phyloP scores from a whole-genome alignment of 2,113 vertebrate genomes.

The Pipra filicauda region DNA sequence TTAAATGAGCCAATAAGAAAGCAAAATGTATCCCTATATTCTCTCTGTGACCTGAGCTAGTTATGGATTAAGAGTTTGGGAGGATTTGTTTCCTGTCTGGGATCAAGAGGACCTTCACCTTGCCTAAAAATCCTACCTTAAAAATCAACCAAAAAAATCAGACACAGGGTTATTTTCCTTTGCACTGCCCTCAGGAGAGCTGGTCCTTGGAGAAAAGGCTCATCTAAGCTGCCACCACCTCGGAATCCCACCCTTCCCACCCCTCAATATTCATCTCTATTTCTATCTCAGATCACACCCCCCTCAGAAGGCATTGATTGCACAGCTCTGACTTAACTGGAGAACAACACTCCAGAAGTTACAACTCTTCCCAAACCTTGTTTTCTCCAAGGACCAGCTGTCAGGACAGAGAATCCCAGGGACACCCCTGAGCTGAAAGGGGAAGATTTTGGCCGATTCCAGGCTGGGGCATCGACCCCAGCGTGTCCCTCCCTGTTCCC shows the following conservation, averaged over 20 bases:
- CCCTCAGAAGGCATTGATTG: background rate
- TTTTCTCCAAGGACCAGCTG: background rate
- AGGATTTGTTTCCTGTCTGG: background rate
- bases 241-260: background rate
- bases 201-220: background rate
- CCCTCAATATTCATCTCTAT: background rate
- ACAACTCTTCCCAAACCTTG: background rate
- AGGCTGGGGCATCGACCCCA: background rate
- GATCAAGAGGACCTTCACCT: background rate
- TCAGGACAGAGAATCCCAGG: background rate
- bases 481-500: background rate
- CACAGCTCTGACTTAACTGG: background rate
- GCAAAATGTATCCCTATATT: background rate
- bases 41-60: background rate
- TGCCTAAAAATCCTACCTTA: background rate
- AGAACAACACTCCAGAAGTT: background rate
- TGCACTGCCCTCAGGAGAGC: background rate
- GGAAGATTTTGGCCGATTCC: background rate
- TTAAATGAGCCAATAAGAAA: background rate
- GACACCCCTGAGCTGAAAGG: background rate
- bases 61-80: background rate
- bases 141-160: background rate
- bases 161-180: background rate
- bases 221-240: background rate
- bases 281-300: background rate